phyloP scores from a whole-genome alignment of 2,113 vertebrate genomes.

The Ornithorhynchus anatinus region DNA sequence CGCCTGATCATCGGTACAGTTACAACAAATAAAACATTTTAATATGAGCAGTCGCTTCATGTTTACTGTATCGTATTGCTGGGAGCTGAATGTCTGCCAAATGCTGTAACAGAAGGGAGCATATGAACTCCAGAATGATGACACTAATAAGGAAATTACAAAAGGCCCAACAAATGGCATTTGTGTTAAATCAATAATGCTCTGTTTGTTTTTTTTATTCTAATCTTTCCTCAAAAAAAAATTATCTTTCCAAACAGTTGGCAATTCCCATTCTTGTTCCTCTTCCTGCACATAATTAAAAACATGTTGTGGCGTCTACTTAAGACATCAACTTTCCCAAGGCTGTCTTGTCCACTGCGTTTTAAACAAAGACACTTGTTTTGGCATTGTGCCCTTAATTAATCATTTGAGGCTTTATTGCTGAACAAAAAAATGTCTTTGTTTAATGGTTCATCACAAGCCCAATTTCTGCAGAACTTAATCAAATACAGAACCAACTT shows the following conservation, averaged over 20 bases:
- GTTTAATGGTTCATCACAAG: conserved; percentile 76
- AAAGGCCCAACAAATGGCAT: conserved; percentile 81
- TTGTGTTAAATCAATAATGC: conserved; percentile 83
- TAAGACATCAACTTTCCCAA: conserved; percentile 86
- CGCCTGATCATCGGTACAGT: conserved; percentile 50
- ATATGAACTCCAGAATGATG: conserved; percentile 71
- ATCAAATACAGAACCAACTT: conserved; percentile 73
- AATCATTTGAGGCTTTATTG: conserved; percentile 79
- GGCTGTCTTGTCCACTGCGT: conserved; percentile 80
- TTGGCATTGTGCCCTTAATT: conserved; percentile 83
- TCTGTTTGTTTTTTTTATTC: conserved; percentile 74
- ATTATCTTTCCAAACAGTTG: conserved; percentile 84
- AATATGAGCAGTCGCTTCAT: conserved; percentile 70
- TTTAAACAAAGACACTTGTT: conserved; percentile 83
- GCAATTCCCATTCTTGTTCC: conserved; percentile 78
- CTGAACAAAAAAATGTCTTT: conserved; percentile 66
- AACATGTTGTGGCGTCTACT: conserved; percentile 81
- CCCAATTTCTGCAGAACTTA: conserved; percentile 73
- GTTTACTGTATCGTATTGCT: conserved; percentile 70
- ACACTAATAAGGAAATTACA: conserved; percentile 82
- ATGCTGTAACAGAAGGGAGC: conserved; percentile 62
- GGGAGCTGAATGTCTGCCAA: conserved; percentile 71
- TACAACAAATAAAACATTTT: conserved; percentile 72
- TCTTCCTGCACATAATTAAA: conserved; percentile 84
- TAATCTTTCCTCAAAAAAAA: conserved; percentile 75